Percentiles rank a stretch among this genome's conserved stretches.
phyloP scores from a whole-genome alignment of 2,113 vertebrate species.

The Proteles cristata region DNA sequence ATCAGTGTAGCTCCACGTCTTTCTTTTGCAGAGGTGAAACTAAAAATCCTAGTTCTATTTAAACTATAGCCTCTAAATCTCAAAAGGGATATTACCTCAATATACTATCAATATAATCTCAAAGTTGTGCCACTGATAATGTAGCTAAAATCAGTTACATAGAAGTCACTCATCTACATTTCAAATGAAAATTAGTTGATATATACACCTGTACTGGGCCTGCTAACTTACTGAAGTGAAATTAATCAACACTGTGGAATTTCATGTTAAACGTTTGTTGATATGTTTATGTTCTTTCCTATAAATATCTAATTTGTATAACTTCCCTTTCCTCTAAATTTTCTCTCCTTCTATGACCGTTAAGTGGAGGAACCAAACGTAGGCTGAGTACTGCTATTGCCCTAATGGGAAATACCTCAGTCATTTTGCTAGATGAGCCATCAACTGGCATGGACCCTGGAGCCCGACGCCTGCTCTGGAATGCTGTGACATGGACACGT shows the following conservation, averaged over 20 bases:
- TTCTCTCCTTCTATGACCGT: neutral
- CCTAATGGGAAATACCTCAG: constrained; percentile 92
- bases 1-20: neutral
- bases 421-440: constrained; percentile 97
- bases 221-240: neutral
- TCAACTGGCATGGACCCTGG: constrained; percentile 97
- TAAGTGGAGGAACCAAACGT: constrained; percentile 95
- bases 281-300: neutral
- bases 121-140: neutral
- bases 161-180: neutral
- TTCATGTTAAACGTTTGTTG: neutral
- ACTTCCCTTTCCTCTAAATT: neutral
- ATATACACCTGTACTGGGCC: neutral
- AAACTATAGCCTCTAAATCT: neutral
- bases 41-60: neutral
- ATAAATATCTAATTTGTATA: neutral
- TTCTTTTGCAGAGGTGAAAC: neutral
- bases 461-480: constrained; percentile 93
- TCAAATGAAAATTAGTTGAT: neutral
- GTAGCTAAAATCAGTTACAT: neutral
- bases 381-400: constrained; percentile 95
- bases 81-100: neutral
- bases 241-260: neutral
- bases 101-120: too few species aligned
- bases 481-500: constrained; percentile 89